Base-by-base conservation (phyloP, 2,888 invertebrate genomes). In the Rhynchonema sp. region DNA sequence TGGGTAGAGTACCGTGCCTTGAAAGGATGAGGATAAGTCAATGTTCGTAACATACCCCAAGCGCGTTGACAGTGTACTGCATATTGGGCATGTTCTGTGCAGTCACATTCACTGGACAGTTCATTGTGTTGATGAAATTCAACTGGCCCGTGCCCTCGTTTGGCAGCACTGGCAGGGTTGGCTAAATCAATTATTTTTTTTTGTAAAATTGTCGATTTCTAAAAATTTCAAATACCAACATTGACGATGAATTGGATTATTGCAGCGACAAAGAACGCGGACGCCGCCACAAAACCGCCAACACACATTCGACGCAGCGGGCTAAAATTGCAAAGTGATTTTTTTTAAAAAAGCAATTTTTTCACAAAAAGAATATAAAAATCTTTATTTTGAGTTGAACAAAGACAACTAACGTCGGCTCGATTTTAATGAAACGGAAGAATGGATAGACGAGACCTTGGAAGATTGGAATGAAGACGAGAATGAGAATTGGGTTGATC, bases 251-350 rank as follows among this genome's bases (percentile, higher is more conserved):
- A 25, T 46, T 64, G 64, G 1, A 94, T 81, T n/a, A 86, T 70
- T 2, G 84, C 91, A 1, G 94, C 89, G 30, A 87, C 78, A n/a
- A 85, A 76, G 72, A 96, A 98, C 0, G 96, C 83, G 0, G 82
- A 61, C 0, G 85, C 84, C 0, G 90, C 88, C 1, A 98, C 72
- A 26, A 88, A 69, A 53, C 94, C 91, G 6, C 96, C 96, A 68
- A 83, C 79, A 0, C 84, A 82, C 78, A 98, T 83, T 73, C 87
- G 84, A 70, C 88, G 86, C 59, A 92, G 76, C 0, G 91, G 87
- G 59, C 84, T 85, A n/a, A n/a, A n/a, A n/a, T n/a, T n/a, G n/a
- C n/a, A n/a, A n/a, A n/a, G n/a, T n/a, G n/a, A n/a, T n/a, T n/a
- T n/a, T n/a, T n/a, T n/a, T n/a, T n/a, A n/a, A n/a, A n/a, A n/a